These are phyloP conservation scores for Dimorphilus gyrociliatus DNA, from an alignment of 2,888 invertebrate genomes.

Conservation along the genomic window DNA sequence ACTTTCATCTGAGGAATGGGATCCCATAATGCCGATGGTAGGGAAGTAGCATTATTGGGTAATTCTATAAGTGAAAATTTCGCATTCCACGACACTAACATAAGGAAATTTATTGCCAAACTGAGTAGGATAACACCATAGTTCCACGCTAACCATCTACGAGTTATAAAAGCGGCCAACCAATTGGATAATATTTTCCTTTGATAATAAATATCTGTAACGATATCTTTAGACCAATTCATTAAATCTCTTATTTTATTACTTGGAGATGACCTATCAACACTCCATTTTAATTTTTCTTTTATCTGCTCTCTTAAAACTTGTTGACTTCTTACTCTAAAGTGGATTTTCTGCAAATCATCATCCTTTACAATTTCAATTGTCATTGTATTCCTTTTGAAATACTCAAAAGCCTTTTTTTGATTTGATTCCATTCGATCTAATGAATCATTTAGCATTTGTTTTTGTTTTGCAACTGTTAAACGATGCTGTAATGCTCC, in stretches of 20 bases:
- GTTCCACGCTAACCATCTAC: constrained; percentile 34
- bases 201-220: constrained; percentile 36
- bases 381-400: constrained; percentile 31
- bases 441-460: no score
- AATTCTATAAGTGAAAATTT: constrained; percentile 17
- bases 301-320: constrained; percentile 36
- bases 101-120: constrained; percentile 32
- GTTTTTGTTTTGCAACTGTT: no score
- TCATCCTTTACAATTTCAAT: constrained; percentile 35
- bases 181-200: constrained; percentile 28
- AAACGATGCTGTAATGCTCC: no score
- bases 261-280: constrained; percentile 35
- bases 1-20: constrained; percentile 17
- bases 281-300: constrained; percentile 36
- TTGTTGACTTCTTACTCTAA: constrained; percentile 32
- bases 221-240: constrained; percentile 37
- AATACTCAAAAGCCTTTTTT: constrained; percentile 27
- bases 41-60: constrained; percentile 15
- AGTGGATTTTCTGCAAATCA: constrained; percentile 33
- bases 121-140: constrained; percentile 27
- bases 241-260: constrained; percentile 37
- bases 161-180: constrained; percentile 28
- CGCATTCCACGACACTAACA: constrained; percentile 33
- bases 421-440: constrained; percentile 23
- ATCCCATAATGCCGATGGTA: constrained; percentile 15